Percentiles rank a stretch among this genome's conserved stretches.
phyloP scores from a whole-genome alignment of 53 echinoderm and acorn worm genomes.

The Pentamera pediparva region DNA sequence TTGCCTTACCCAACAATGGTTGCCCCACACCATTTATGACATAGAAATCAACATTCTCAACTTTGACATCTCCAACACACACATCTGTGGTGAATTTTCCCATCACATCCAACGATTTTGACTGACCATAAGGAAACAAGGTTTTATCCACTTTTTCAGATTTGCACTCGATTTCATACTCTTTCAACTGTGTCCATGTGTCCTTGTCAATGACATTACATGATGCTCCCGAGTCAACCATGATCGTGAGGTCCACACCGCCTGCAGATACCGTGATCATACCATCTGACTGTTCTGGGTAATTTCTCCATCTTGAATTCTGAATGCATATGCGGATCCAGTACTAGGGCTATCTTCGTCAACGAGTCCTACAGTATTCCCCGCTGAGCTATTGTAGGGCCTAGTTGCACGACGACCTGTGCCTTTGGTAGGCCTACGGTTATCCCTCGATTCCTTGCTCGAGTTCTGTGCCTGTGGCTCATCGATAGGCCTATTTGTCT shows the following conservation, averaged over 20 bases:
- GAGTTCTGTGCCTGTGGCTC: no score
- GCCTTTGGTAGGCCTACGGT: no score
- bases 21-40: slow-evolving; percentile 32
- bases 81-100: slow-evolving; percentile 37
- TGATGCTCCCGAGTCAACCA: slow-evolving; percentile 45
- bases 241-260: slow-evolving; percentile 17
- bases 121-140: slow-evolving; percentile 41
- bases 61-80: neutral
- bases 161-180: slow-evolving; percentile 32
- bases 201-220: slow-evolving; percentile 35
- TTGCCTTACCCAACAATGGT: slow-evolving; percentile 46
- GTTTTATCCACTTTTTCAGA: slow-evolving; percentile 29
- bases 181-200: slow-evolving; percentile 32
- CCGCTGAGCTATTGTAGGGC: no score
- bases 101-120: slow-evolving; percentile 35
- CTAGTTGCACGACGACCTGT: no score
- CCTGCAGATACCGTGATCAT: neutral
- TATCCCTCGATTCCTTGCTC: no score
- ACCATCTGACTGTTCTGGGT: neutral
- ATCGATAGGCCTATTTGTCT: no score
- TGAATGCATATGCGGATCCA: neutral
- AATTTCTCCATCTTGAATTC: neutral
- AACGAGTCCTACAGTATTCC: no score
- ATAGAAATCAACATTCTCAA: slow-evolving; percentile 29
- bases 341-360: no score